Evolutionary conservation across 2,113 vertebrate genomes (phyloP), one percentile per base, ranked within the genome.

Genomic region (Gavia stellata): DNA sequence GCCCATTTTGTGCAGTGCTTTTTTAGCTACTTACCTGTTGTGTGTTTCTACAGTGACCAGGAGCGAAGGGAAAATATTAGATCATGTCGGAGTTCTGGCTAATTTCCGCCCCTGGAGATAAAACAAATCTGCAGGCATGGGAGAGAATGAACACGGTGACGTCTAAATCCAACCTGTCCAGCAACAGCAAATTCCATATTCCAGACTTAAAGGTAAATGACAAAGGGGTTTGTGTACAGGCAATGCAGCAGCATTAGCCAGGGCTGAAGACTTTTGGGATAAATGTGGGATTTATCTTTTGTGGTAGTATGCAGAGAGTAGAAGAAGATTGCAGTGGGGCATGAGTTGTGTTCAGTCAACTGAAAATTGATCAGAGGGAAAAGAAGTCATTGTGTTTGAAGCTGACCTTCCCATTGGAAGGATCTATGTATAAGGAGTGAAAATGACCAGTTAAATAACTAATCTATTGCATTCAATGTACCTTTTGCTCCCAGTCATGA

Each of bases 71-170:
- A 88, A 91, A 81, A 93, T 45, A 90, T 9, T 50, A 75, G 95
- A 97, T 83, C 96, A 99, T 99, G 99, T 98, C 98, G 0, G 99
- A 99, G 95, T 98, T 99, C 94, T 99, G 99, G 99, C 94, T 99
- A 81, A 99, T 99, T 97, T 99, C 99, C 31, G 98, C 99, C 73
- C 99, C 99, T 0, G 98, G 99, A 74, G 99, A 99, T 96, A 99
- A 99, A 97, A 98, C 98, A 81, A 99, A 98, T 82, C 91, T 98
- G 61, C 98, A 98, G 93, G 99, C 98, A 7, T 96, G 99, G 95
- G 99, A 99, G 83, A 99, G 99, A 88, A 99, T 99, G 94, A 99
- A 99, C 72, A 98, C 73, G 0, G 98, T 98, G 36, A 98, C 99
- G 6, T 97, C 98, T 92, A 99, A 99, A 98, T 98, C 98, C 81